Evolutionary conservation across 2,888 invertebrate species (phyloP), one percentile per base, ranked within the genome.

Genomic region (Palloptera scutellata): DNA sequence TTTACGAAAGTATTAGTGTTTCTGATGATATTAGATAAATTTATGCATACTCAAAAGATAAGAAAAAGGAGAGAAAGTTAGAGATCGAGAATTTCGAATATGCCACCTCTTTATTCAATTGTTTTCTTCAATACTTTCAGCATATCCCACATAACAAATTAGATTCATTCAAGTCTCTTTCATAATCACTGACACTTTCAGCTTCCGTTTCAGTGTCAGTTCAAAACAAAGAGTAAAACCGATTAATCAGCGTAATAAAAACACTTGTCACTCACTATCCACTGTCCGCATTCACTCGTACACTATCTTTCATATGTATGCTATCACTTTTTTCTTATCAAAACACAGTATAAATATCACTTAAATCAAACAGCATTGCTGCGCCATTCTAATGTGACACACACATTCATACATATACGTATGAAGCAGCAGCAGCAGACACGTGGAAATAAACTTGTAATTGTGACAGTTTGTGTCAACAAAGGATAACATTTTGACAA

Each of bases 391-490:
- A 30, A 30, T 6, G 30, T 30, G 30, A n/a, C n/a, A n/a, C n/a
- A n/a, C n/a, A n/a, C n/a, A n/a, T n/a, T n/a, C n/a, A n/a, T n/a
- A n/a, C n/a, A n/a, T 6, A 30, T 30, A 6, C 6, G 30, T 30
- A 30, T 30, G 30, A 13, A 58, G 20, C 4, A 48, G 53, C 15
- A 40, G n/a, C 4, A 43, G 19, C 40, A 41, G 12, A 51, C 72
- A 68, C 30, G 73, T 70, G 74, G 75, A 79, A 70, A 79, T 80
- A 79, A 78, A 78, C 79, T 78, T 81, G 79, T 79, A 80, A 80
- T 79, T 79, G 79, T 81, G 81, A 81, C 79, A 81, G 80, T 77
- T 78, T 78, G 79, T 81, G 80, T 79, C 81, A 79, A 79, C 78
- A 80, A 73, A 76, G 80, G 72, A 69, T 74, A 68, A 67, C 60